Evolutionary conservation across 1,140 invertebrate genomes (phyloP), one percentile per base, ranked within the genome.

Genomic region (Leptopilina clavipes): DNA sequence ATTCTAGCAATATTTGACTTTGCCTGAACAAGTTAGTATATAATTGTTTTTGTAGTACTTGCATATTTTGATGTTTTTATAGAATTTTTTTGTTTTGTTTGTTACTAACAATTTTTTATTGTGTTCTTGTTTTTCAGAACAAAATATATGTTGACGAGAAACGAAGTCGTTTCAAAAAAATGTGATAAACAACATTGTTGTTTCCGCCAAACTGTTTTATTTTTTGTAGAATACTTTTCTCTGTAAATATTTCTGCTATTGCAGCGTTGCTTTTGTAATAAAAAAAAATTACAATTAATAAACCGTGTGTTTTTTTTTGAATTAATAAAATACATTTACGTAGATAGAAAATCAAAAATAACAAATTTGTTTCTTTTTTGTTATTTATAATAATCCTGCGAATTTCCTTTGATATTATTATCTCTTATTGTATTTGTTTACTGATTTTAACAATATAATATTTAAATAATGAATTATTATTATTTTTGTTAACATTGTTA

Each of bases 181-280:
- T 65, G 56, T 65, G 56, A 65, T 65, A 31, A 25, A 31, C 56
- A 31, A 65, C 56, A 14, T 70, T 72, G 74, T 70, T 73, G 54
- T 59, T 52, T 72, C 45, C 65, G 56, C 43, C 43, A 48, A n/a
- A 37, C 18, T 76, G 40, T 70, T 65, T 19, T 76, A 17, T 19
- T 54, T 54, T 31, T 25, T 31, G 12, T 71, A 73, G 22, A 11
- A 65, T 52, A 18, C 43, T 76, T 19, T 40, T 70, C n/a, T 70
- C 18, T 76, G 75, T 73, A 76, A 70, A 76, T 73, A 73, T 73
- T 22, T 73, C n/a, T 70, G 31, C 25, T 72, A 14, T 70, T 73
- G 11, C 43, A 44, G 37, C 43, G 56, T 70, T 65, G 71, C n/a
- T 76, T 56, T 65, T 43, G 19, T 48, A 73, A 73, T 73, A 70